phyloP scores from a whole-genome alignment of 2,888 invertebrate genomes.

The Pyralis farinalis region DNA sequence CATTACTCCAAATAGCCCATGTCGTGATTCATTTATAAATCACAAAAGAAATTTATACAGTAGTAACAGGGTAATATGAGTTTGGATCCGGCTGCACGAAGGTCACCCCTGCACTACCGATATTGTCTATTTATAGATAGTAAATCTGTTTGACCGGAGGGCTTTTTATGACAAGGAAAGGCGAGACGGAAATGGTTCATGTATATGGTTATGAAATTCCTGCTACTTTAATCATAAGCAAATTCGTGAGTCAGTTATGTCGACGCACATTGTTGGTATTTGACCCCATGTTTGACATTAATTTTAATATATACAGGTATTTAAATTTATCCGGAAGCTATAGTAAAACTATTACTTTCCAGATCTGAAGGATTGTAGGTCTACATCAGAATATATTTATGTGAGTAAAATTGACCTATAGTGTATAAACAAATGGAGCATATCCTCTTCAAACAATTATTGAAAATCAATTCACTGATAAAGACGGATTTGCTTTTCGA shows the following conservation, averaged over 20 bases:
- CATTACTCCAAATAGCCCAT: background rate
- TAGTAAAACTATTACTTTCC: too few species aligned
- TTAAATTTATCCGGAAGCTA: too few species aligned
- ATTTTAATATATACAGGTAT: too few species aligned
- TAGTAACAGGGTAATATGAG: slow-evolving; percentile 10
- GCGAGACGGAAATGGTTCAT: background rate
- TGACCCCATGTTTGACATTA: background rate
- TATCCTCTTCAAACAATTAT: too few species aligned
- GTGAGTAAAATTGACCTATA: too few species aligned
- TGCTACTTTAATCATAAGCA: background rate
- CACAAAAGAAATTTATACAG: slow-evolving; percentile 9
- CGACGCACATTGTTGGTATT: background rate
- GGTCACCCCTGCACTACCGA: slow-evolving; percentile 7
- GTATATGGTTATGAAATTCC: background rate
- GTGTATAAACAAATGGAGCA: too few species aligned
- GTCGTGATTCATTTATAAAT: slow-evolving; percentile 5
- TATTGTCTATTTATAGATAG: slow-evolving; percentile 9
- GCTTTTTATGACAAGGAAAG: slow-evolving; percentile 5
- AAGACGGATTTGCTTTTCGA: too few species aligned
- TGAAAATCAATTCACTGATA: too few species aligned
- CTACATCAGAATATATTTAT: too few species aligned
- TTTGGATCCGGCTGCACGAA: slow-evolving; percentile 18
- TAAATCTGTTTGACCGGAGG: slow-evolving; percentile 7
- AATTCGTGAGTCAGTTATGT: background rate
- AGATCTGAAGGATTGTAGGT: too few species aligned